Base-by-base conservation (phyloP, 2,888 invertebrate genomes). In the Dascillus cervinus region DNA sequence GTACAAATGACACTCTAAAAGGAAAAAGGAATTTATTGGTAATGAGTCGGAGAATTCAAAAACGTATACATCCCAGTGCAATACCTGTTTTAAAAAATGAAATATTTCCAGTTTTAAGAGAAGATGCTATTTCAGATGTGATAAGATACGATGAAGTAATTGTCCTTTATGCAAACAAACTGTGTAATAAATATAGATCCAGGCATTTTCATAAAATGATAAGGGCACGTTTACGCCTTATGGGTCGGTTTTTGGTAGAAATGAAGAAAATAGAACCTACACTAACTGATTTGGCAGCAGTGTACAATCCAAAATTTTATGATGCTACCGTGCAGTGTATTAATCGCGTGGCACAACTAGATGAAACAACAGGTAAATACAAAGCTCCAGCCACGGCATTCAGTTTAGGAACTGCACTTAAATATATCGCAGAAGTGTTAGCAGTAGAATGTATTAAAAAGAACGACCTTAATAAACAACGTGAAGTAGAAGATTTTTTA, bases 61-160 rank as follows among this genome's bases (percentile, higher is more conserved):
- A n/a, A n/a, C n/a, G n/a, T n/a, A n/a, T n/a, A n/a, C n/a, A n/a
- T n/a, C n/a, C n/a, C n/a, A n/a, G n/a, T n/a, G n/a, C n/a, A n/a
- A n/a, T n/a, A n/a, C n/a, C n/a, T n/a, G n/a, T n/a, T n/a, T n/a
- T n/a, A n/a, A n/a, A n/a, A n/a, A 23, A 23, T 11, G 23, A 23
- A 23, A 8, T 25, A 13, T 25, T 25, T 25, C 25, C 25, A 4
- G 13, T 9, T 3, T 25, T 25, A 13, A 5, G 13, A 6, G 13
- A 25, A 6, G 25, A 25, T 13, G 12, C 2, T 3, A 6, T 11
- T 4, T 4, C n/a, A 3, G 10, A 13, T 13, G 14, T 25, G 13
- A 25, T 25, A 3, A 13, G 25, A 2, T 13, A 25, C 9, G 25
- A 25, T 25, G 6, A 25, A 13, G n/a, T 11, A 8, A 13, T 11